Base-by-base conservation (phyloP, 2,888 invertebrate species). In the Caenorhabditis sp. region DNA sequence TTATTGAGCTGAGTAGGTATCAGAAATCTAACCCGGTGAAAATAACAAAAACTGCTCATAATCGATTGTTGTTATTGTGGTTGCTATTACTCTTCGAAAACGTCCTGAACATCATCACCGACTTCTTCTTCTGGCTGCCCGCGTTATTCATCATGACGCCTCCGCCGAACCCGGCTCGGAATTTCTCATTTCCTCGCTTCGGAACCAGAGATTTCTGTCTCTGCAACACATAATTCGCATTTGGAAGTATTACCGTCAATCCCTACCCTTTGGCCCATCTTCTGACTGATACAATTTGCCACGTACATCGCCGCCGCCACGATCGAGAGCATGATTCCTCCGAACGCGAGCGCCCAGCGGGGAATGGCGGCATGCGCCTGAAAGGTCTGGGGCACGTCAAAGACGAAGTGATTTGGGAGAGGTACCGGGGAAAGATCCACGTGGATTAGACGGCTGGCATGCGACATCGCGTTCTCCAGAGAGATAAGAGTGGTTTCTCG, bases 21-120 rank as follows among this genome's bases (percentile, higher is more conserved):
- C 17, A 39, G 17, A 39, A 15, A 22, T 24, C 43, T 9, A 22
- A 48, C 48, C 48, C 50, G n/a, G 11, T 4, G 20, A 61, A 20
- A 43, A 46, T n/a, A 27, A 26, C 5, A 27, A 48, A 48, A 48
- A 27, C 13, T 8, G 11, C 20, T 24, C 37, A 72, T 27, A 72
- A 58, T 17, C 66, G 39, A 61, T 74, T 73, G 58, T 72, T 80
- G 43, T 72, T 79, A 24, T 59, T 80, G 43, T 65, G 45, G 17
- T 73, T 71, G 37, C 65, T 52, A 35, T 70, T 70, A 5, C 63
- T 63, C 55, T 79, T 79, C 13, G 78, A 75, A 58, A 81, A 81
- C 9, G 77, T 81, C 24, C 81, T 35, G 59, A 83, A 83, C 83
- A 83, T 79, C 83, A 83, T 83, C 24, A 81, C 81, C 27, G 78